Evolutionary conservation across 2,797 vertebrate genomes (phyloP).

Genomic region (Orestias chungarensis): DNA sequence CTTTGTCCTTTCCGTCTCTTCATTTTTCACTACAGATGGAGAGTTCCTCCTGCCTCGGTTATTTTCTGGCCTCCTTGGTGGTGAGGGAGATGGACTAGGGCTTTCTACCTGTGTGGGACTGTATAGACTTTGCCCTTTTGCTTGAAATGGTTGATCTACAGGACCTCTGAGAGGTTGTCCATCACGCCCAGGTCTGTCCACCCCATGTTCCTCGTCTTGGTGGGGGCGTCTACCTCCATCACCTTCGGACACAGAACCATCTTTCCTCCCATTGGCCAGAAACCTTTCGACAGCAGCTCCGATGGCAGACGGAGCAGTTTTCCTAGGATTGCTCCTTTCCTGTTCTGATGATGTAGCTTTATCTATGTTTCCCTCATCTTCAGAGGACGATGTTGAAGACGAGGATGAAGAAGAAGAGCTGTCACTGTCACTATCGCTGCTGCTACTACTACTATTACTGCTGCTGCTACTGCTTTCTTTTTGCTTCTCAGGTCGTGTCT

Average conservation of each 20-base stretch:
- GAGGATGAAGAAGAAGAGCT: conserved; percentile 67
- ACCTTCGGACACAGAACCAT: conserved; percentile 33
- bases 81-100: conserved; percentile 57
- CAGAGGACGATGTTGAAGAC: conserved; percentile 73
- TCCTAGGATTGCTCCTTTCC: conserved; percentile 26
- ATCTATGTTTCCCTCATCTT: conserved; percentile 59
- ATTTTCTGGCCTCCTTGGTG: conserved; percentile 22
- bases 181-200: conserved; percentile 41
- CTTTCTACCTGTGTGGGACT: conserved; percentile 69
- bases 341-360: conserved; percentile 24
- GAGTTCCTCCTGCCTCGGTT: conserved; percentile 36
- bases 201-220: conserved; percentile 28
- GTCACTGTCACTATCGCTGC: conserved; percentile 60
- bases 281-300: conserved; percentile 51
- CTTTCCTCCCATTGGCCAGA: conserved; percentile 56
- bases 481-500: conserved; percentile 37
- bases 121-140: conserved; percentile 66
- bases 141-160: conserved; percentile 3
- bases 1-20: conserved; percentile 30
- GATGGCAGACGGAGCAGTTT: conserved; percentile 18
- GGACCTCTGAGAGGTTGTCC: conserved; percentile 26
- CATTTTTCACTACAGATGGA: conserved; percentile 13
- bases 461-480: conserved; percentile 54
- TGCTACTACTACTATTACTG: conserved; percentile 17
- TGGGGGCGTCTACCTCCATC: conserved; percentile 17